A percentile compares a stretch with the other conserved stretches of the same genome.
Conservation (phyloP, 2,113 vertebrate species). For the Globicephala melas region DNA sequence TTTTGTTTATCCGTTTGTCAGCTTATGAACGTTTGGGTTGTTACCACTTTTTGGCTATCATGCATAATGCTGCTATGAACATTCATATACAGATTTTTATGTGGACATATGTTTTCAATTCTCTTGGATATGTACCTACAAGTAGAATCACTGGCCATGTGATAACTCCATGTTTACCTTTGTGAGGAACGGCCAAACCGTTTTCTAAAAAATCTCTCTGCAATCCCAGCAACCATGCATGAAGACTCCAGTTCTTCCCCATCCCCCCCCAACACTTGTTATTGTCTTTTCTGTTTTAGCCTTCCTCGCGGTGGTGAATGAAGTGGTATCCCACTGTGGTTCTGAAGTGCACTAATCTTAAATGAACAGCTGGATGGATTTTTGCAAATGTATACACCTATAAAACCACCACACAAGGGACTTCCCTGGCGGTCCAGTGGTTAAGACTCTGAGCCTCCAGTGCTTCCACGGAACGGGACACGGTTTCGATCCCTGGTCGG, state of each 20-base stretch:
- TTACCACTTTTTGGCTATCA: neutral
- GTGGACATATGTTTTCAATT: neutral
- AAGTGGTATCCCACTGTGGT: neutral
- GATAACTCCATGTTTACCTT: neutral
- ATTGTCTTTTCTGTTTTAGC: neutral
- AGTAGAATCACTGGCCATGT: neutral
- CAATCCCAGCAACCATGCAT: neutral
- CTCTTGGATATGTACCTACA: neutral
- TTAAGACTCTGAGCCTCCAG: neutral
- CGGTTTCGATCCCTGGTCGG: neutral
- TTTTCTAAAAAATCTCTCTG: neutral
- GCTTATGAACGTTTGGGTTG: neutral
- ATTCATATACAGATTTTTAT: neutral
- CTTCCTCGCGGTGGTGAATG: neutral
- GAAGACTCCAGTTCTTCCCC: neutral
- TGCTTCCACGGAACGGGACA: neutral
- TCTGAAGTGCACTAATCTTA: neutral
- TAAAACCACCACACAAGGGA: neutral
- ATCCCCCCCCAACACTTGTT: neutral
- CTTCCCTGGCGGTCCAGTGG: neutral
- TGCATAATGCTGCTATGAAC: neutral
- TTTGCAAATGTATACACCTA: neutral
- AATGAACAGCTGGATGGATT: neutral
- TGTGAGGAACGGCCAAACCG: neutral
- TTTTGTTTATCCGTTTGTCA: neutral